Base-by-base conservation (phyloP, 2,113 vertebrate species). In the Mystacornis crossleyi region DNA sequence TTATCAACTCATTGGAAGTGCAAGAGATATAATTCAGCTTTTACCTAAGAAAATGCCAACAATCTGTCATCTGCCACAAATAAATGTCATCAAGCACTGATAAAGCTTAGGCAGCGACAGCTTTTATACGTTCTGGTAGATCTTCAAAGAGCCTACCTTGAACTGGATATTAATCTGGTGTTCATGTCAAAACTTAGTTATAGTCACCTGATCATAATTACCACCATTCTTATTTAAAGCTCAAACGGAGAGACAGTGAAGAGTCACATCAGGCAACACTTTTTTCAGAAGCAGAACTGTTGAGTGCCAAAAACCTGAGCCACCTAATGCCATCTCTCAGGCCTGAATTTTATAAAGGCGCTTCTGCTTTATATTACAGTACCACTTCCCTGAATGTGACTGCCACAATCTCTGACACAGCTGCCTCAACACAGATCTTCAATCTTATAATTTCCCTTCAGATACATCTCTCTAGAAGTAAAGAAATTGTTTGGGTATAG, bases 401-500 rank as follows among this genome's bases (percentile, higher is more conserved):
- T 42, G 45, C 48, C 50, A 61, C 48, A 43, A 33, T 1, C 1
- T 36, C 64, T 66, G 31, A 31, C 10, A 13, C 34, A 40, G 13
- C 33, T 61, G 38, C 16, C 40, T 51, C 40, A 81, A 51, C 43
- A 74, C 5, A 42, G 28, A 55, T 12, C 45, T 90, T 62, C 12
- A 26, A 12, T 8, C 54, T 51, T 42, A 34, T 40, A 28, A 54
- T 31, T 34, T 62, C 38, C 36, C 61, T 77, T 73, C 51, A 64
- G 53, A 62, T 43, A 55, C 8, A 62, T 5, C 17, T 66, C 64
- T 48, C 61, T 18, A 78, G 33, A 89, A 74, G 33, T 53, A 45
- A 77, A 43, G 40, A 55, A 79, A 40, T n/a, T 2, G 0, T 7
- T 3, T 40, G 4, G 20, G 6, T 60, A n/a, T 7, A 57, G 53